Percentiles rank a stretch among this genome's conserved stretches.
phyloP scores from a whole-genome alignment of 2,797 vertebrate species.

The Australoheros facetus region DNA sequence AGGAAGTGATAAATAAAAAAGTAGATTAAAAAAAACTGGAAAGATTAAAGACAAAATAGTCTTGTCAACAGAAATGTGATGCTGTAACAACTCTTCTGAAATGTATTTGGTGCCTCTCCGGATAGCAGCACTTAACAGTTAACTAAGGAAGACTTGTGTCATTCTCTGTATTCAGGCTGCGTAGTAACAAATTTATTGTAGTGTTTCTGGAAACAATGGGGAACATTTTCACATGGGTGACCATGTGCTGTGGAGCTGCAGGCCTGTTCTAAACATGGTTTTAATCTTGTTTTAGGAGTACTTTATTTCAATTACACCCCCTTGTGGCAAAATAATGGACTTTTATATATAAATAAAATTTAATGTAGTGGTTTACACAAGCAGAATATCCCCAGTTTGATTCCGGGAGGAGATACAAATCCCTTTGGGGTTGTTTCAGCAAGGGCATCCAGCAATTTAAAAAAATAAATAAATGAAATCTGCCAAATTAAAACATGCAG shows the following conservation, averaged over 20 bases:
- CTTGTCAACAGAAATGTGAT: background rate
- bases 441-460: accelerated
- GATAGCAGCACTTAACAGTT: background rate
- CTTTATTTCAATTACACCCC: constrained; percentile 61
- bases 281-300: constrained; percentile 48
- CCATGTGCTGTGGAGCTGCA: constrained; percentile 56
- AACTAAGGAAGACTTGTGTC: background rate
- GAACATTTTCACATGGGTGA: constrained; percentile 54
- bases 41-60: background rate
- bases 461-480: background rate
- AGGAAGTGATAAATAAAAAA: constrained; percentile 42
- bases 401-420: background rate
- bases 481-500: too few relatives aligned
- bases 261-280: constrained; percentile 61
- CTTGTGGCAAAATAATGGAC: constrained; percentile 67
- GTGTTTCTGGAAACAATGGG: constrained; percentile 41
- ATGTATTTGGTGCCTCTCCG: background rate
- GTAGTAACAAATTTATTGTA: constrained; percentile 3
- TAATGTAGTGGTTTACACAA: background rate
- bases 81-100: background rate
- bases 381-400: background rate
- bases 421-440: background rate
- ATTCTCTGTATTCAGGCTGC: background rate
- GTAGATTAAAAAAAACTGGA: background rate
- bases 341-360: background rate